Conservation (phyloP, 2,113 vertebrate genomes). For the Syrmaticus mikado region DNA sequence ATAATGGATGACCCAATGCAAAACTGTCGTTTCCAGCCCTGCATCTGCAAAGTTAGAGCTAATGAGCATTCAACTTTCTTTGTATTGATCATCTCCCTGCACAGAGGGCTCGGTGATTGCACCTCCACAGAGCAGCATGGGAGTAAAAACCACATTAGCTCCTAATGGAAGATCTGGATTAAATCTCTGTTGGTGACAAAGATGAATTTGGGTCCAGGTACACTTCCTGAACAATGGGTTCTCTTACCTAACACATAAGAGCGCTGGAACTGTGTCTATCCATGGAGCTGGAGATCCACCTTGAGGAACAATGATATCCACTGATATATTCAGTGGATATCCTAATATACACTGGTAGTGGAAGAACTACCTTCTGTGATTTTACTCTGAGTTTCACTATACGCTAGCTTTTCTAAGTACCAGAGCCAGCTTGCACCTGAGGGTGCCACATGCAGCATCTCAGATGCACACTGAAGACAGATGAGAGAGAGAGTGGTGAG, state of each 20-base stretch:
- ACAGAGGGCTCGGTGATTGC: not conserved
- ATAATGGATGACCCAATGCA: not conserved
- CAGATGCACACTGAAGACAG: not conserved
- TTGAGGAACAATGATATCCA: not conserved
- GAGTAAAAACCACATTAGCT: slow-evolving; percentile 12
- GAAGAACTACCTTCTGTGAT: not conserved
- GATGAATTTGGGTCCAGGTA: not conserved
- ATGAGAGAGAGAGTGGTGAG: too few relatives aligned
- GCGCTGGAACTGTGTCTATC: not conserved
- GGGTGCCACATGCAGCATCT: not conserved
- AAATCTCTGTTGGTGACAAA: slow-evolving; percentile 12
- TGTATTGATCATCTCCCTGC: slow-evolving; percentile 3
- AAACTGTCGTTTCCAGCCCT: not conserved
- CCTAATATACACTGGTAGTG: not conserved
- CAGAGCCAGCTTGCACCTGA: not conserved
- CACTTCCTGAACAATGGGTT: not conserved
- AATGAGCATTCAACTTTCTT: slow-evolving; percentile 24
- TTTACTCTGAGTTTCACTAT: not conserved
- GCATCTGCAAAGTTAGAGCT: not conserved
- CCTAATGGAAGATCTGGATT: slow-evolving; percentile 13
- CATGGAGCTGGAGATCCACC: not conserved
- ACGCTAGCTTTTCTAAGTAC: not conserved
- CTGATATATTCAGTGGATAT: not conserved
- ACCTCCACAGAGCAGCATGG: not conserved
- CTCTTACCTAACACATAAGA: not conserved